Base-by-base conservation (phyloP, 2,797 vertebrate genomes). In the Cuniculus paca region DNA sequence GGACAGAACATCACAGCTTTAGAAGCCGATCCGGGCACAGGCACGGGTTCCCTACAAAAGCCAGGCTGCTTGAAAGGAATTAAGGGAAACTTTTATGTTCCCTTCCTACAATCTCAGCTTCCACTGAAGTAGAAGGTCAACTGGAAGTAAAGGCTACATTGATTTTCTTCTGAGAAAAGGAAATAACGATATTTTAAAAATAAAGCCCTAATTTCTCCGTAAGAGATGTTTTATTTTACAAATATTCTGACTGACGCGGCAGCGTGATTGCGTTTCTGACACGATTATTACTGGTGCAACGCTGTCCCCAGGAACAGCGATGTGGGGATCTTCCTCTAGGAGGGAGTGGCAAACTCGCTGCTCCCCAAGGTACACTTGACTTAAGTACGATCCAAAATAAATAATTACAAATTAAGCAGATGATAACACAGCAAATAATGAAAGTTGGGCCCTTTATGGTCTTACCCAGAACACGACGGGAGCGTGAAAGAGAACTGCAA, bases 181-280 rank as follows among this genome's bases (percentile, higher is more conserved):
- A 60, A 50, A 95, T 60, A 84, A 48, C 39, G 34, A 26, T 34
- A 22, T 81, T 60, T 1, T 70, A 63, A 75, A 56, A 42, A 80
- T 72, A 83, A 36, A 22, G 20, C 48, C 58, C 79, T 89, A 85
- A 52, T 60, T 85, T 82, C 68, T 92, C n/a, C 0, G 34, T 94
- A 78, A 80, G 88, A 90, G 92, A 80, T 78, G 48, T 48, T 95
- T 97, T 95, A 95, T 97, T 96, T 95, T 81, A 91, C 90, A 94
- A 77, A 95, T 89, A 86, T 34, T 91, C 39, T 78, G 82, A n/a
- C 36, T 83, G 31, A 63, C 74, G 88, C 91, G 91, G 77, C 72
- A 84, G 70, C 61, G n/a, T 5, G 65, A 72, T 95, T 95, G 79
- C 52, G 82, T 89, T 93, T 90, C 88, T 79, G 84, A 95, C 87